phyloP scores from a whole-genome alignment of 2,797 vertebrate genomes.

The Petrocephalus schoutedeni region DNA sequence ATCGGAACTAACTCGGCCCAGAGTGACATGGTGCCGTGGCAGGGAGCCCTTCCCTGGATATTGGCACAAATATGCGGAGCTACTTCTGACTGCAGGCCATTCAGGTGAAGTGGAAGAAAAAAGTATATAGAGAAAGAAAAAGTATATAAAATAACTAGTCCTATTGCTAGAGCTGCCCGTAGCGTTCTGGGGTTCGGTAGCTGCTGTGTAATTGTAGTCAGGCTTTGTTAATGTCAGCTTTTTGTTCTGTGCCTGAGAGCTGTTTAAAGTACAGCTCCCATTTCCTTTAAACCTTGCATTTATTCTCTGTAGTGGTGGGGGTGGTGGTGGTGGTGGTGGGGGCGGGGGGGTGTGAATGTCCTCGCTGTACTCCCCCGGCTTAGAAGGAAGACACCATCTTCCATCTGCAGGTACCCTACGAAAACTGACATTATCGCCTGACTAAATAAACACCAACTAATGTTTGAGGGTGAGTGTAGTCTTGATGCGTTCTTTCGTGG shows the following conservation, averaged over 20 bases:
- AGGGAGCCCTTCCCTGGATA: conserved; percentile 44
- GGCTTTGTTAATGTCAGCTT: conserved; percentile 75
- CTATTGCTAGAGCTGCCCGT: conserved; percentile 68
- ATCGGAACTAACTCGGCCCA: not conserved
- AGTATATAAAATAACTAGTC: conserved; percentile 53
- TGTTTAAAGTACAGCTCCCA: conserved; percentile 71
- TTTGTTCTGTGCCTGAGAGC: conserved; percentile 71
- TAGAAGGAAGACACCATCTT: not conserved
- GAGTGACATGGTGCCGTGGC: not conserved
- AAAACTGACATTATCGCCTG: conserved; percentile 76
- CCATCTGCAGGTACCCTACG: conserved; percentile 31
- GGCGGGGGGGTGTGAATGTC: conserved; percentile 31
- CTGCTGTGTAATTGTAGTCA: conserved; percentile 72
- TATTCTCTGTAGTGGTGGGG: conserved; percentile 49
- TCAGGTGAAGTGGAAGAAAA: conserved; percentile 49
- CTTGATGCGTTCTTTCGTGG: conserved; percentile 46
- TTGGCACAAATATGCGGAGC: conserved; percentile 57
- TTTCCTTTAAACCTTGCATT: conserved; percentile 67
- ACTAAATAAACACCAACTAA: conserved; percentile 70
- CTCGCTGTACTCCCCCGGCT: conserved; percentile 33
- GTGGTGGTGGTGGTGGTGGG: not conserved
- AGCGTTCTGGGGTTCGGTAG: conserved; percentile 70
- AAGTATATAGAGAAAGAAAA: not conserved
- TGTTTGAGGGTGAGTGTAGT: conserved; percentile 69
- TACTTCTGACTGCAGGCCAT: conserved; percentile 55